phyloP scores from a whole-genome alignment of 2,797 vertebrate genomes.

The Tarsius wallacei region DNA sequence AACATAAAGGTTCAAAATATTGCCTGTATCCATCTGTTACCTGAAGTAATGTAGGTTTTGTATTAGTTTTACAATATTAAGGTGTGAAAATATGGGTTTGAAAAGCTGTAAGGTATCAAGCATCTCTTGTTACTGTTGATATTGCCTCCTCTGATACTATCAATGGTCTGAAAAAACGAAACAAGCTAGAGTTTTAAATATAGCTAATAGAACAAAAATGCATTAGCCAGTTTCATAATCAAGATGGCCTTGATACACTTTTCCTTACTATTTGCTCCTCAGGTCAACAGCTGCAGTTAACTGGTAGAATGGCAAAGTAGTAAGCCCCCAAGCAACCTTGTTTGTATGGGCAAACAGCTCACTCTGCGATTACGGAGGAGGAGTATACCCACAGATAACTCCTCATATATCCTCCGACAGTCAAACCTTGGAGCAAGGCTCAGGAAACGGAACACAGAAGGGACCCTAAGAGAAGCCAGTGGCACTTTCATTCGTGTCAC shows the following conservation, averaged over 20 bases:
- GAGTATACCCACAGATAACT: background rate
- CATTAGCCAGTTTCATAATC: conserved; percentile 21
- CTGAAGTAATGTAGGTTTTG: background rate
- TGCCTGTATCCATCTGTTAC: background rate
- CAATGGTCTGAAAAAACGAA: conserved; percentile 2
- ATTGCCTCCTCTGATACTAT: background rate
- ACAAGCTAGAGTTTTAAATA: conserved; percentile 28
- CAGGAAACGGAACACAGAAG: background rate
- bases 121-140: background rate
- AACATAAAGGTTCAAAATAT: conserved; percentile 13
- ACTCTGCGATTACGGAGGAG: background rate
- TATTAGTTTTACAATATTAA: background rate
- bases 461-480: background rate
- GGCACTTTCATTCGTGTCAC: background rate
- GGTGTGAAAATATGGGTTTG: background rate
- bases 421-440: background rate
- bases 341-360: conserved; percentile 44
- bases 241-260: background rate
- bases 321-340: conserved; percentile 5
- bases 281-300: conserved; percentile 40
- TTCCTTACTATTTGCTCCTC: conserved; percentile 35
- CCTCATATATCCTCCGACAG: background rate
- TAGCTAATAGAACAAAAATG: conserved; percentile 2
- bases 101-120: background rate
- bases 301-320: conserved; percentile 56